Percentiles rank a stretch among this genome's conserved stretches.
Conservation (phyloP, 1,140 invertebrate genomes). For the Mizuhopecten yessoensis region DNA sequence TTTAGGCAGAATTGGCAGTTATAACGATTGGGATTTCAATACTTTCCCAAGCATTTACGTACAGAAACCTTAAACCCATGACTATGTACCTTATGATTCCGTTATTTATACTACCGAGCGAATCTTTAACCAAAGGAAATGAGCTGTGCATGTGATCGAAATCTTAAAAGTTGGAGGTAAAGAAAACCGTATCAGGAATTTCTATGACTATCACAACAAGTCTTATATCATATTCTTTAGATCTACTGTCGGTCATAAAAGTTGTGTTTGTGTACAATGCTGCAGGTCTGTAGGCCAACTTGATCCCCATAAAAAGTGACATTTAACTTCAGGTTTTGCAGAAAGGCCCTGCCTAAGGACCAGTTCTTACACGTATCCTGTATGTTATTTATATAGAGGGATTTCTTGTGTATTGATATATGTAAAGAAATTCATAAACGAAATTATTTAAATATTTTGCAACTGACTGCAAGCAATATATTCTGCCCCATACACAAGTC, state of each 20-base stretch:
- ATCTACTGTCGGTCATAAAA: background rate
- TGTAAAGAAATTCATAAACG: too few species aligned
- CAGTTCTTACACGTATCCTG: too few species aligned
- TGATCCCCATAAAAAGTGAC: background rate
- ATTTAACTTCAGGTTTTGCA: too few species aligned
- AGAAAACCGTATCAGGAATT: too few species aligned
- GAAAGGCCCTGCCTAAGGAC: too few species aligned
- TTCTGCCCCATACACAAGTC: too few species aligned
- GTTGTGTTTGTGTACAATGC: background rate
- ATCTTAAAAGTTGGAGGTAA: too few species aligned
- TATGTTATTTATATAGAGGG: too few species aligned
- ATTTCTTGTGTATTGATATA: too few species aligned
- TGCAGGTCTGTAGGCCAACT: background rate
- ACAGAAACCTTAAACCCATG: background rate
- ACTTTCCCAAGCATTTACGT: background rate
- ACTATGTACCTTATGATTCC: background rate
- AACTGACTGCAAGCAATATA: too few species aligned
- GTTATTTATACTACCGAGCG: background rate
- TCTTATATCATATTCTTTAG: background rate
- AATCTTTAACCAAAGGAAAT: background rate
- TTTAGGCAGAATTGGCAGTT: background rate
- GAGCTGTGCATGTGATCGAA: background rate
- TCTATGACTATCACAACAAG: too few species aligned
- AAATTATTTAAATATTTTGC: too few species aligned
- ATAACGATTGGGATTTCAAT: background rate